Evolutionary conservation across 2,888 invertebrate genomes (phyloP).

Genomic region (Alloplasta piceator): DNA sequence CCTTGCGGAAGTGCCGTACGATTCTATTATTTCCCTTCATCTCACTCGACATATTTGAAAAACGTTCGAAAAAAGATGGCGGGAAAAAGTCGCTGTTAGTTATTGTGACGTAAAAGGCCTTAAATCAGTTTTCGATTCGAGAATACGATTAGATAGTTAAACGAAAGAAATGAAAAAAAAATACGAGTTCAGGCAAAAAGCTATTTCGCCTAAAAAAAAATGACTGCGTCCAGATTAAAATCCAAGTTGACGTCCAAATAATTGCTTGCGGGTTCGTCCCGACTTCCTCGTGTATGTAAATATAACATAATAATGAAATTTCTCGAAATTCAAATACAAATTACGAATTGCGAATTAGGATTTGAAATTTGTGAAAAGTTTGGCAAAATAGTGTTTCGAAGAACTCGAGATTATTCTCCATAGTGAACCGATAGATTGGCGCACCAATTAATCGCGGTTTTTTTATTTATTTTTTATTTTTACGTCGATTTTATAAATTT

Average conservation of each 20-base stretch:
- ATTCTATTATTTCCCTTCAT: conserved; percentile 24
- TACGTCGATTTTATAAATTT: conserved; percentile 18
- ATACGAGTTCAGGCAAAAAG: conserved; percentile 19
- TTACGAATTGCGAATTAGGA: conserved; percentile 49
- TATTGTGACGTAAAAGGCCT: conserved; percentile 53
- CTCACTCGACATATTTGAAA: background rate
- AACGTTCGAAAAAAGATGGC: background rate
- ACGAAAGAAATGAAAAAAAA: conserved; percentile 12
- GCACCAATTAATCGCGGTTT: conserved; percentile 5
- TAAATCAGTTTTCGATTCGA: conserved; percentile 39
- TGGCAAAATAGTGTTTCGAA: conserved; percentile 19
- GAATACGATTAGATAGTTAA: conserved; percentile 59
- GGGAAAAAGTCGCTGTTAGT: conserved; percentile 25
- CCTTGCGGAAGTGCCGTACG: conserved; percentile 1
- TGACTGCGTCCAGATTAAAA: conserved; percentile 52
- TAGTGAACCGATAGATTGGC: conserved; percentile 21
- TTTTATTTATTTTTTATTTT: conserved; percentile 12
- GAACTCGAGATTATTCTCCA: conserved; percentile 10
- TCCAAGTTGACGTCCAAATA: conserved; percentile 55
- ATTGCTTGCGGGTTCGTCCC: conserved; percentile 47
- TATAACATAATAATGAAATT: conserved; percentile 31
- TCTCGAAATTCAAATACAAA: conserved; percentile 37
- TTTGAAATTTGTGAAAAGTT: conserved; percentile 19
- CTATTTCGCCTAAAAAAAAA: background rate
- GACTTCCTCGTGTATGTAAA: conserved; percentile 54